Evolutionary conservation across 2,113 vertebrate genomes (phyloP).

Genomic region (Opisthocomus hoazin): DNA sequence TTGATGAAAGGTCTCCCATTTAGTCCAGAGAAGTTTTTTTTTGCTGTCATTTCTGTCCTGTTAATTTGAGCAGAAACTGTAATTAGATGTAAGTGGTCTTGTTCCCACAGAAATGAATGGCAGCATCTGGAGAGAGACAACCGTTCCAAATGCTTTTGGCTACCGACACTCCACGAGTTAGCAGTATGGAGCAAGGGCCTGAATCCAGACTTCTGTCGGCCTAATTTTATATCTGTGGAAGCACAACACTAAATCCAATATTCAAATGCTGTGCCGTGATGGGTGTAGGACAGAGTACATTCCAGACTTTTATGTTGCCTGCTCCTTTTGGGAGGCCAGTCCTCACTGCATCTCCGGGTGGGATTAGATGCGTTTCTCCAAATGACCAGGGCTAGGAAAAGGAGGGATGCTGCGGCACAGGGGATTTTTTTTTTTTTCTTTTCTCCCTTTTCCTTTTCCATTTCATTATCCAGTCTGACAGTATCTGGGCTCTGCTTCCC

Average conservation of each 20-base stretch:
- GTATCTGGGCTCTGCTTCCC: slow-evolving; percentile 40
- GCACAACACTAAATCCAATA: slow-evolving; percentile 75
- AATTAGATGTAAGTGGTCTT: slow-evolving; percentile 82
- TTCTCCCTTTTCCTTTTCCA: not conserved
- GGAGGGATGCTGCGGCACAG: not conserved
- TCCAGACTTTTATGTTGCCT: slow-evolving; percentile 67
- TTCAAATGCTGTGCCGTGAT: slow-evolving; percentile 62
- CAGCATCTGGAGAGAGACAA: slow-evolving; percentile 81
- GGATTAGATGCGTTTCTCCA: not conserved
- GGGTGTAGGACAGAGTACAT: slow-evolving; percentile 66
- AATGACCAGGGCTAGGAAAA: not conserved
- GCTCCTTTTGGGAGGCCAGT: slow-evolving; percentile 36
- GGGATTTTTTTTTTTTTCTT: not conserved
- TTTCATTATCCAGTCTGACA: slow-evolving; percentile 46
- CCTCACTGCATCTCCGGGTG: not conserved
- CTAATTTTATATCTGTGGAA: slow-evolving; percentile 77
- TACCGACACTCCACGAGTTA: slow-evolving; percentile 68
- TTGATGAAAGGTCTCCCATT: slow-evolving; percentile 39
- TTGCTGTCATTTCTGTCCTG: slow-evolving; percentile 78
- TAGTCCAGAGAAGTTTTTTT: slow-evolving; percentile 45
- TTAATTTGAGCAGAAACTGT: slow-evolving; percentile 84
- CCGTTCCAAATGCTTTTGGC: slow-evolving; percentile 83
- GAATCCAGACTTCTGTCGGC: slow-evolving; percentile 80
- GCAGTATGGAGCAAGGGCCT: slow-evolving; percentile 71
- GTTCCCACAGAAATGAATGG: slow-evolving; percentile 85